phyloP scores from a whole-genome alignment of 2,888 invertebrate genomes.

The Drosophila mercatorum region DNA sequence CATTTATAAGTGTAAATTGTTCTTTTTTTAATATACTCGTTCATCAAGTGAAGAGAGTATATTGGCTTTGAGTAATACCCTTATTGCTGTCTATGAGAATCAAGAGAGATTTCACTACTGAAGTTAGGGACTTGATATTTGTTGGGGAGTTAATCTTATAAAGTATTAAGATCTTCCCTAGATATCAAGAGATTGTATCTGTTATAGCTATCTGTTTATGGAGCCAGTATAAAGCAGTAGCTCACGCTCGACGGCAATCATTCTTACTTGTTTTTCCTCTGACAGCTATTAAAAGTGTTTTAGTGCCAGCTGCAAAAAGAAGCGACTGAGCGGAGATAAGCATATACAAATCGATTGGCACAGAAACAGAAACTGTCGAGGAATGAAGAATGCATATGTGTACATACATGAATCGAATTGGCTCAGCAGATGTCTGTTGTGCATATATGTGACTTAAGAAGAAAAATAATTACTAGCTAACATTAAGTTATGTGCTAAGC shows the following conservation, averaged over 20 bases:
- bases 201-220: too few relatives aligned
- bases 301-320: slow-evolving; percentile 8
- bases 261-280: not conserved
- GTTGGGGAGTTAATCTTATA: too few relatives aligned
- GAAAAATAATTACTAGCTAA: not conserved
- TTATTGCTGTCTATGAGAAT: too few relatives aligned
- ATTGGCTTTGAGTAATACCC: not conserved
- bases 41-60: not conserved
- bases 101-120: too few relatives aligned
- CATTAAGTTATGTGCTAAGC: not conserved
- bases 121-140: not conserved
- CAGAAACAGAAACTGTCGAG: not conserved
- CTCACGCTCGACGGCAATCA: not conserved
- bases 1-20: slow-evolving; percentile 7
- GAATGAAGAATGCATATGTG: not conserved
- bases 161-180: too few relatives aligned
- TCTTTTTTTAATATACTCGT: not conserved
- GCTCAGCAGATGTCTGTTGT: too few relatives aligned
- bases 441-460: too few relatives aligned
- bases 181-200: too few relatives aligned
- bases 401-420: too few relatives aligned
- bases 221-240: too few relatives aligned
- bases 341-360: not conserved
- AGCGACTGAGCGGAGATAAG: not conserved
- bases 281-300: not conserved